phyloP scores from a whole-genome alignment of 2,797 vertebrate genomes.

The Pseudomugil tenellus region DNA sequence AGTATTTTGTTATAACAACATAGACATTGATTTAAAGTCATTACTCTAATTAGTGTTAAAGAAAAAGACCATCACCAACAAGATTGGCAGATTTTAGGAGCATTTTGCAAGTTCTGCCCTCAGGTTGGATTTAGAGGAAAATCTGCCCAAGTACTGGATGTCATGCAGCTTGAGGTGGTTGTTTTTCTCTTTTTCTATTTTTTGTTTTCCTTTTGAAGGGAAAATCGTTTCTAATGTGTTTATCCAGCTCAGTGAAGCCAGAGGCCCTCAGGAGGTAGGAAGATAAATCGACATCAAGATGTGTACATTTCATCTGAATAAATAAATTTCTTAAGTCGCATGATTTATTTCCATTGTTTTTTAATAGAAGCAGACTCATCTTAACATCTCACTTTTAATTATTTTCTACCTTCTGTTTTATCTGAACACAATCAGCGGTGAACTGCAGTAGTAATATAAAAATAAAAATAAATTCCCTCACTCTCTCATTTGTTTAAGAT shows the following conservation, averaged over 20 bases:
- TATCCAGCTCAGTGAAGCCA: slow-evolving; percentile 28
- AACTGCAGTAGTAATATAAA: slow-evolving; percentile 28
- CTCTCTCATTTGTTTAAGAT: slow-evolving; percentile 24
- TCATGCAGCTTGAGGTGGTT: slow-evolving; percentile 24
- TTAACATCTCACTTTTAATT: slow-evolving; percentile 26
- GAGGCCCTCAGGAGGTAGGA: background rate
- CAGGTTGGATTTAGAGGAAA: slow-evolving; percentile 30
- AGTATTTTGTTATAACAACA: background rate
- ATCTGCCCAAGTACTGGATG: slow-evolving; percentile 22
- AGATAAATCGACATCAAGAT: slow-evolving; percentile 12
- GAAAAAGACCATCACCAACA: slow-evolving; percentile 12
- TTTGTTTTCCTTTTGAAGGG: slow-evolving; percentile 7
- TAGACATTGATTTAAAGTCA: slow-evolving; percentile 12
- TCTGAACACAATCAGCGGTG: slow-evolving; percentile 12
- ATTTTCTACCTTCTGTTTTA: slow-evolving; percentile 34
- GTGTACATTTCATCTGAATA: background rate
- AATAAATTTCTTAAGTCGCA: background rate
- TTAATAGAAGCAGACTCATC: slow-evolving; percentile 7
- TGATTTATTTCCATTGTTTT: background rate
- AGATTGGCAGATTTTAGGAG: slow-evolving; percentile 17
- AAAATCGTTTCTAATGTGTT: slow-evolving; percentile 38
- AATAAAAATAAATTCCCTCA: slow-evolving; percentile 29
- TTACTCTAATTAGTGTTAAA: slow-evolving; percentile 20
- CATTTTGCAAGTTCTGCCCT: slow-evolving; percentile 7
- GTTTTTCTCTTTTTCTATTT: background rate